phyloP scores from a whole-genome alignment of 2,888 invertebrate species.

The Notodonta ziczac region DNA sequence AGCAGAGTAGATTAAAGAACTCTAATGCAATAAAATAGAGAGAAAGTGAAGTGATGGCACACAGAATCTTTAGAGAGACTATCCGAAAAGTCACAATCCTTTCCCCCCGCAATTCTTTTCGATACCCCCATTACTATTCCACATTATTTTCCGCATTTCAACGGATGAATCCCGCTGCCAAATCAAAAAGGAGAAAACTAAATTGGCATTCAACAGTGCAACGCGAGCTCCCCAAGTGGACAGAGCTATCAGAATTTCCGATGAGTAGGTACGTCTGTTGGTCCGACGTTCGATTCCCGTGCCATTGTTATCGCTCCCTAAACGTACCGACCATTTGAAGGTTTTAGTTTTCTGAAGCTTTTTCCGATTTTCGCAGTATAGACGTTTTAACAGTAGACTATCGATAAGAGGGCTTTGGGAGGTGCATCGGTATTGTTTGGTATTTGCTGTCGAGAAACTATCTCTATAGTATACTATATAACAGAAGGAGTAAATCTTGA shows the following conservation, averaged over 20 bases:
- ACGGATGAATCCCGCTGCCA: slow-evolving; percentile 24
- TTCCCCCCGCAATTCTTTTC: neutral
- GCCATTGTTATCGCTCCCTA: slow-evolving; percentile 38
- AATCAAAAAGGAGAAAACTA: slow-evolving; percentile 28
- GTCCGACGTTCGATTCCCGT: slow-evolving; percentile 35
- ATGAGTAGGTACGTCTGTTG: slow-evolving; percentile 41
- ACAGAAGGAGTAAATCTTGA: neutral
- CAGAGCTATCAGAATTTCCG: slow-evolving; percentile 45
- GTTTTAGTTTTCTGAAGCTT: slow-evolving; percentile 28
- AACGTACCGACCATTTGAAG: slow-evolving; percentile 23
- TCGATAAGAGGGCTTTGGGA: neutral
- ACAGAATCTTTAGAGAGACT: neutral
- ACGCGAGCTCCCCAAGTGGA: slow-evolving; percentile 38
- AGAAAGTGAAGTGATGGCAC: neutral
- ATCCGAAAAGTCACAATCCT: neutral
- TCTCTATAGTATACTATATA: neutral
- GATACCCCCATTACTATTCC: neutral
- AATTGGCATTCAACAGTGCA: slow-evolving; percentile 43
- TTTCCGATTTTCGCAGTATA: slow-evolving; percentile 24
- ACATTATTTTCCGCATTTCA: slow-evolving; percentile 17
- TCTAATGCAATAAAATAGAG: too few species aligned
- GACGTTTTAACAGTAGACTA: slow-evolving; percentile 18
- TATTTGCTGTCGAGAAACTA: neutral
- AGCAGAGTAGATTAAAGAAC: too few species aligned
- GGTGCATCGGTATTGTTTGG: neutral